A percentile compares a stretch with the other conserved stretches of the same genome.
Evolutionary conservation across 2,888 invertebrate species (phyloP).

Genomic region (Diarsia dahlii): DNA sequence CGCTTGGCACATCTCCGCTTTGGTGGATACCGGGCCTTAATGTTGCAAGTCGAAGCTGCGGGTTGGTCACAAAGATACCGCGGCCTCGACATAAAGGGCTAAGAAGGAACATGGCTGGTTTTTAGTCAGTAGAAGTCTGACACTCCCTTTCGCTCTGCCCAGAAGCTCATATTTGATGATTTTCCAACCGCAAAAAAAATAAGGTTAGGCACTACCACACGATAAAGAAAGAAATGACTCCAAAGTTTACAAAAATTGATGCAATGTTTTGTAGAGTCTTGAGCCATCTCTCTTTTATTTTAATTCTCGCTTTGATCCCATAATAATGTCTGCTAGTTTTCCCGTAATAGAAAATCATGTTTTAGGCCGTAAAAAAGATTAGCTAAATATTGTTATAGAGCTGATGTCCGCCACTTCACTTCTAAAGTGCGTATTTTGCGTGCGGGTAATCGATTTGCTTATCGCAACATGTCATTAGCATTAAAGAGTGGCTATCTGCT

Average conservation of each 20-base stretch:
- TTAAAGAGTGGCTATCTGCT: not conserved
- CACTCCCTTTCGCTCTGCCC: too few relatives aligned
- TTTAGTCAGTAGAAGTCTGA: too few relatives aligned
- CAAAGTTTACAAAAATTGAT: not conserved
- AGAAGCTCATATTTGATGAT: too few relatives aligned
- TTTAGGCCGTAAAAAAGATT: not conserved
- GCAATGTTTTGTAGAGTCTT: not conserved
- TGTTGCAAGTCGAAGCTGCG: too few relatives aligned
- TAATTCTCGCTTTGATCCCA: not conserved
- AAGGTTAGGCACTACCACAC: too few relatives aligned
- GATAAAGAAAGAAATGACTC: not conserved
- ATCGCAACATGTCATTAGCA: slow-evolving; percentile 8
- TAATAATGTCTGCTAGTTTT: not conserved
- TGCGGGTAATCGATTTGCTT: not conserved
- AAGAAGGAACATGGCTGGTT: too few relatives aligned
- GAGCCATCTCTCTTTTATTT: not conserved
- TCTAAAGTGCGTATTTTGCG: not conserved
- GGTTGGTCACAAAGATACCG: too few relatives aligned
- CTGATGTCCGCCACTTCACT: not conserved
- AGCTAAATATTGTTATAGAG: not conserved
- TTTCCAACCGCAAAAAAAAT: too few relatives aligned
- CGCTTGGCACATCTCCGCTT: too few relatives aligned
- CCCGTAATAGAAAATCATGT: not conserved
- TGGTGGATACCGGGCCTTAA: too few relatives aligned
- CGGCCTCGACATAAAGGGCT: too few relatives aligned